Evolutionary conservation across 2,797 vertebrate species (phyloP), one percentile per base, ranked within the genome.

Genomic region (Oreochromis grahami): DNA sequence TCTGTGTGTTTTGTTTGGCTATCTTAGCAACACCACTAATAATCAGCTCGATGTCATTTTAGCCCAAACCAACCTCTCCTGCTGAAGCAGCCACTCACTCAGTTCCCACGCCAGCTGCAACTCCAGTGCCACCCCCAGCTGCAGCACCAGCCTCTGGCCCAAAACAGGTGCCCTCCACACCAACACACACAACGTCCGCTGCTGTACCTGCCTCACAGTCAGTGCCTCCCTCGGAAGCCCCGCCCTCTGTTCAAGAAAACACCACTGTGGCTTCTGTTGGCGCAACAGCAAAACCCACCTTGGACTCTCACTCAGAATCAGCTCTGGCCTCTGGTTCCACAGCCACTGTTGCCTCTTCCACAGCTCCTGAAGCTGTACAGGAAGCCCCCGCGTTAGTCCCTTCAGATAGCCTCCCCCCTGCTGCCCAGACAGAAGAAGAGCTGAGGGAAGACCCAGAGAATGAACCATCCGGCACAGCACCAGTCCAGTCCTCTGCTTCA

Each of bases 41-140:
- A 43, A 82, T 76, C 3, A 15, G 2, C 74, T 77, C 15, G 60
- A 74, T 91, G 14, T 89, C 50, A 72, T 88, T 76, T 52, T 79
- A 96, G 96, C 88, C 94, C 24, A 97, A 96, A 95, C 72, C 93
- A 74, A 52, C 92, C 8, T 81, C 90, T 26, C 51, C 94, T 63
- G 41, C 91, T 68, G 91, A 92, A 87, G 81, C 65, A 65, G 68
- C 89, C 38, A 74, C 92, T 53, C 91, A 94, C 72, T 70, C 86
- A n/a, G 63, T 87, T 32, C 86, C 88, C 45, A 84, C 87, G 14
- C 11, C 87, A 24, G 58, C 80, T 65, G 58, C 76, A 58, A 63
- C 86, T 80, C 83, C 91, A 76, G 79, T 81, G 26, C 70, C 83
- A 12, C 17, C 78, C 7, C 14, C 79, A n/a, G 19, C 68, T n/a